phyloP scores from a whole-genome alignment of 1,140 invertebrate species.

The Ylistrum balloti region DNA sequence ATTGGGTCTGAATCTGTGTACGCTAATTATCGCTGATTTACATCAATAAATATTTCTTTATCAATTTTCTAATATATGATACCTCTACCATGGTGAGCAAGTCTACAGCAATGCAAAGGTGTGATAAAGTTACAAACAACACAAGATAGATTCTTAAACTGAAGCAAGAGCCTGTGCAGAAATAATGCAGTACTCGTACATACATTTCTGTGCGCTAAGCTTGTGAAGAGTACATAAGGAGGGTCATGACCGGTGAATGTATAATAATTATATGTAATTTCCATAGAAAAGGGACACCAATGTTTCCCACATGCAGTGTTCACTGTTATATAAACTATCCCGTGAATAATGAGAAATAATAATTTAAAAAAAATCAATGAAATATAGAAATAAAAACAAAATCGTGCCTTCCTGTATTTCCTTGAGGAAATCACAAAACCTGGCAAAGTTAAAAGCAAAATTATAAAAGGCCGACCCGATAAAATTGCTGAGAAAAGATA shows the following conservation, averaged over 20 bases:
- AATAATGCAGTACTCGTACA: neutral
- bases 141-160: neutral
- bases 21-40: neutral
- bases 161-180: neutral
- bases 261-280: neutral
- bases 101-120: neutral
- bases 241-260: neutral
- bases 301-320: conserved; percentile 31
- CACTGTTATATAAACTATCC: neutral
- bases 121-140: neutral
- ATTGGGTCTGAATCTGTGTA: too few species aligned
- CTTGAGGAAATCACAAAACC: neutral
- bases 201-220: neutral
- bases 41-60: neutral
- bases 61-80: neutral
- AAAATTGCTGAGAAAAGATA: neutral
- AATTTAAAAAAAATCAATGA: too few species aligned
- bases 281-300: neutral
- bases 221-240: neutral
- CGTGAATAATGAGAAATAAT: neutral
- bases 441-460: neutral
- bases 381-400: neutral
- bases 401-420: conserved; percentile 14
- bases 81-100: neutral
- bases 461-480: neutral